Evolutionary conservation across 2,888 invertebrate species (phyloP), one percentile per base, ranked within the genome.

Genomic region (Hirtodrosophila trivittata): DNA sequence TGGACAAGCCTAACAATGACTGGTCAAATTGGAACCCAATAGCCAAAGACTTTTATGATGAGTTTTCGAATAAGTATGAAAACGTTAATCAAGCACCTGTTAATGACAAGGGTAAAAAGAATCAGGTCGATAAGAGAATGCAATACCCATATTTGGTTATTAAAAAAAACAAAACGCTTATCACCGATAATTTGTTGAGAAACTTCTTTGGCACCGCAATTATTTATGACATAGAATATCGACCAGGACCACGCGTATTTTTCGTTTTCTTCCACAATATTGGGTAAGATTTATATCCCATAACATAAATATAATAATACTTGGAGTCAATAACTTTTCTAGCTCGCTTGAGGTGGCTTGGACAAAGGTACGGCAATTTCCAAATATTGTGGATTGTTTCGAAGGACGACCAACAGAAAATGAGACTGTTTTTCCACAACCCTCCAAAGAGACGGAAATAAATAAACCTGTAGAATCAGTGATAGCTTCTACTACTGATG

Each of bases 101-200:
- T n/a, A n/a, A n/a, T n/a, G n/a, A n/a, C n/a, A n/a, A n/a, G n/a
- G n/a, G n/a, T n/a, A n/a, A n/a, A n/a, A n/a, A n/a, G n/a, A n/a
- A 47, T 7, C 54, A 28, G 0, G 32, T 1, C 1, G 25, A 3
- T 0, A 51, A n/a, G 1, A 56, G 59, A 28, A 4, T 12, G 0
- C 30, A 76, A 30, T 69, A 51, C 16, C 77, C 83, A 3, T 77
- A 65, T 25, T 50, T 83, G 42, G 32, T 83, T 30, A 13, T 81
- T 1, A 63, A 45, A 13, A 72, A 72, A 30, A 43, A 33, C 0
- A 41, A 39, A 1, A 3, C 0, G 3, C 28, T 41, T n/a, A 62
- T 71, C 9, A 68, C 59, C 1, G 42, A 63, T 0, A 13, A 0
- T 1, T 4, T 60, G 10, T 12, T 81, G 0, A 30, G 13, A 8